Conservation (phyloP, 2,113 vertebrate species). For the Eulacestoma nigropectus region DNA sequence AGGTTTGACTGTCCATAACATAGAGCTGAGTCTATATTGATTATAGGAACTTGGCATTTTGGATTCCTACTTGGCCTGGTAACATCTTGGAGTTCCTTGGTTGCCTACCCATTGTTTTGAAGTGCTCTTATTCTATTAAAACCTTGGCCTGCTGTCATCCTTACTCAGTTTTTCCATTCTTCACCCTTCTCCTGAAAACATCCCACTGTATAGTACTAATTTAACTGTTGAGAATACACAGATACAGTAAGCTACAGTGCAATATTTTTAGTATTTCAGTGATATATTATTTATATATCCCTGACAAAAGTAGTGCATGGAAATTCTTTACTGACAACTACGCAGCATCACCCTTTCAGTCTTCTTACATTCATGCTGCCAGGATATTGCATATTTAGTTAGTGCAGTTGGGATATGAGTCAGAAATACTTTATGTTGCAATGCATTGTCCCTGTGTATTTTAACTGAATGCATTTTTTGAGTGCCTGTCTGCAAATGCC, state of each 20-base stretch:
- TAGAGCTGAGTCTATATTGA: background rate
- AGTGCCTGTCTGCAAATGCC: background rate
- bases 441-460: background rate
- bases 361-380: background rate
- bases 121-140: background rate
- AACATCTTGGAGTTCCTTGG: background rate
- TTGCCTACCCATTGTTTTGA: background rate
- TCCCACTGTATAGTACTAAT: background rate
- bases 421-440: background rate
- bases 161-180: background rate
- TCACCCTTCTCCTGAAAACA: background rate
- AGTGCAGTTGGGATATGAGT: background rate
- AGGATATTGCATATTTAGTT: background rate
- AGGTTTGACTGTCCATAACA: background rate
- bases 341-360: background rate
- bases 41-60: background rate
- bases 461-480: background rate
- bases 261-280: background rate
- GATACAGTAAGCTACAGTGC: background rate
- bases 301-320: background rate
- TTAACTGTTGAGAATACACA: background rate
- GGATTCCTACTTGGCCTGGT: fast-evolving
- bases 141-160: background rate
- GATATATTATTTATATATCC: background rate
- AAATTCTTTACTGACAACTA: background rate